Conservation (phyloP, 2,113 vertebrate species). For the Eidolon helvum region DNA sequence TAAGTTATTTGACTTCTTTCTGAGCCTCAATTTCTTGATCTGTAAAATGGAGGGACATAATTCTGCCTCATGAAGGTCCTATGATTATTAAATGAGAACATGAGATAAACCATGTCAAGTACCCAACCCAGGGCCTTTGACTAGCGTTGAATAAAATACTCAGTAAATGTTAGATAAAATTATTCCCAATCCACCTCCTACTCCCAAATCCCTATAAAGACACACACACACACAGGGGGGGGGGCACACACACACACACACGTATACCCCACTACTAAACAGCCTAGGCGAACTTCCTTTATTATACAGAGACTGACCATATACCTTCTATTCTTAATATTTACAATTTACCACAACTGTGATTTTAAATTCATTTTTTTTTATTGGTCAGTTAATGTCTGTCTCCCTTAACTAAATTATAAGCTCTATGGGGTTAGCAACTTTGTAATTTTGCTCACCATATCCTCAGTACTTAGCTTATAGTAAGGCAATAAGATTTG, state of each 20-base stretch:
- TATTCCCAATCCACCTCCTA: neutral
- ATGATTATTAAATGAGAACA: conserved; percentile 10
- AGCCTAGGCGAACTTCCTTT: neutral
- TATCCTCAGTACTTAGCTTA: neutral
- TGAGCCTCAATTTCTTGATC: neutral
- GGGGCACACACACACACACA: neutral
- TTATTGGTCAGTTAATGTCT: neutral
- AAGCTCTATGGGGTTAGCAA: neutral
- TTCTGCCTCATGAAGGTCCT: neutral
- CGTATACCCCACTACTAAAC: too few relatives aligned
- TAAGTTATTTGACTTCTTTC: neutral
- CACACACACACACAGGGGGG: neutral
- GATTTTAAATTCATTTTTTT: neutral
- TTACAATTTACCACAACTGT: neutral
- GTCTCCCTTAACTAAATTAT: neutral
- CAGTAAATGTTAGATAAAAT: conserved; percentile 15
- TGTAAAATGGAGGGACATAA: neutral
- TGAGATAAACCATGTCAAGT: neutral
- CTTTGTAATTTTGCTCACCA: neutral
- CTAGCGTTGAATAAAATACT: neutral
- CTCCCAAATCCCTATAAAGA: neutral
- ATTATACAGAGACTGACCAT: neutral
- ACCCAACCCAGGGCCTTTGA: neutral
- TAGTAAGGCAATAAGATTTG: neutral
- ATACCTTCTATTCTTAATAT: neutral